Percentiles rank a stretch among this genome's conserved stretches.
phyloP scores from a whole-genome alignment of 2,113 vertebrate species.

The Zootoca vivipara region DNA sequence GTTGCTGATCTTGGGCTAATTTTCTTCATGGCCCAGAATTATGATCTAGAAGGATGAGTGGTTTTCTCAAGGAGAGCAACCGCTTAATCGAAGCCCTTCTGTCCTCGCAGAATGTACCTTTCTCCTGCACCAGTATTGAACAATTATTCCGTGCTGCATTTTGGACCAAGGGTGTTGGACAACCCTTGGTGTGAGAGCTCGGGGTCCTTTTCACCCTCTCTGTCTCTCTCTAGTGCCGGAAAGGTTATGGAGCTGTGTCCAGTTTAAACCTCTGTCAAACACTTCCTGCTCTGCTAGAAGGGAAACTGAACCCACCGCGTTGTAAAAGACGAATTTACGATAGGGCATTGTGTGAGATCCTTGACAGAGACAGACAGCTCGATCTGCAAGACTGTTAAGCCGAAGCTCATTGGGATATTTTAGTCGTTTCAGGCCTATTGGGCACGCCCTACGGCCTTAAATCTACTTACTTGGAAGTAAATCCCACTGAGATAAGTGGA shows the following conservation, averaged over 20 bases:
- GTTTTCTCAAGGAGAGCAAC: constrained; percentile 28
- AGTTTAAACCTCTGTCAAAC: not conserved
- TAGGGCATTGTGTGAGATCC: not conserved
- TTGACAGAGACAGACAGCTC: not conserved
- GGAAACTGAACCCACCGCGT: rapidly evolving
- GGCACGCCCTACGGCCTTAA: not conserved
- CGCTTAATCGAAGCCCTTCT: not conserved
- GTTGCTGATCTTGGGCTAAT: constrained; percentile 24
- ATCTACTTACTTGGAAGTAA: constrained; percentile 6
- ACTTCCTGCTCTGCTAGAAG: not conserved
- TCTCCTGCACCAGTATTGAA: constrained; percentile 21
- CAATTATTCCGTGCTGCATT: not conserved
- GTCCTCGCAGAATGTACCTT: not conserved
- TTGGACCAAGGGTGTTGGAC: constrained; percentile 18
- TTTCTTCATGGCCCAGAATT: constrained; percentile 39
- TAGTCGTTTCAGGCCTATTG: not conserved
- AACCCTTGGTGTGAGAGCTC: not conserved
- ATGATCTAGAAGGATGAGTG: constrained; percentile 17
- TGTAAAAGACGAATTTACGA: not conserved
- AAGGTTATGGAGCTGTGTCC: not conserved
- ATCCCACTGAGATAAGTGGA: not conserved
- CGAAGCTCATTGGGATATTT: no score
- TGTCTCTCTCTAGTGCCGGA: not conserved
- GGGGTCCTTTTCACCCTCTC: not conserved
- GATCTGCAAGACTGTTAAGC: not conserved